Conservation (phyloP, 1,140 invertebrate species). For the Apis cerana region DNA sequence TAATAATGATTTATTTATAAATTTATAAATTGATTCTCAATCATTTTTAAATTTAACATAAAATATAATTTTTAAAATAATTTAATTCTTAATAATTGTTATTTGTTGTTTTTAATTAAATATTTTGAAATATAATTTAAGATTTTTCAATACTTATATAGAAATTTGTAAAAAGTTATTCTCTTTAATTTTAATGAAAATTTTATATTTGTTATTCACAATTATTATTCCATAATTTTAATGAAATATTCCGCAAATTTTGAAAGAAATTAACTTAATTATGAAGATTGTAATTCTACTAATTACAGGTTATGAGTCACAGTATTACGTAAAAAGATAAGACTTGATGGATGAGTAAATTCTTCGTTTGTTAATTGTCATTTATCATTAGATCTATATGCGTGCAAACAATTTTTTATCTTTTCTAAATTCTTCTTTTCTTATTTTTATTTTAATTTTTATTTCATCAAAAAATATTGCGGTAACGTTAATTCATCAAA, state of each 20-base stretch:
- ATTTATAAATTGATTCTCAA: too few relatives aligned
- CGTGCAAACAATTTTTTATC: neutral
- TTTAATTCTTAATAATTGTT: too few relatives aligned
- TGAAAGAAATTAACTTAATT: neutral
- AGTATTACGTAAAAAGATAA: constrained; percentile 2
- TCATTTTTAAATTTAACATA: too few relatives aligned
- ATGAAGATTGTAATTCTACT: neutral
- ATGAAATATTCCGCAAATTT: neutral
- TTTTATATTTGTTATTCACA: too few relatives aligned
- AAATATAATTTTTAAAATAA: too few relatives aligned
- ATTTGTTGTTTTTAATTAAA: too few relatives aligned
- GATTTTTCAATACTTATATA: too few relatives aligned
- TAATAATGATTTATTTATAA: too few relatives aligned
- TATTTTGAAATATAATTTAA: too few relatives aligned
- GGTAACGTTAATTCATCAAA: neutral
- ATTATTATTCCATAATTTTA: neutral
- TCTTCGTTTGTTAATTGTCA: neutral
- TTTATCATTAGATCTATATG: neutral
- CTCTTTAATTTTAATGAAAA: too few relatives aligned
- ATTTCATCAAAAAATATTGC: neutral
- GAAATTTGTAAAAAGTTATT: too few relatives aligned
- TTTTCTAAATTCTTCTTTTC: neutral
- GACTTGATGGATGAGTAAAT: neutral
- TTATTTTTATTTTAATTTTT: neutral
- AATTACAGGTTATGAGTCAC: neutral